A percentile compares a stretch with the other conserved stretches of the same genome.
Conservation (phyloP, 2,888 invertebrate genomes). For the Drosophila lacicola region DNA sequence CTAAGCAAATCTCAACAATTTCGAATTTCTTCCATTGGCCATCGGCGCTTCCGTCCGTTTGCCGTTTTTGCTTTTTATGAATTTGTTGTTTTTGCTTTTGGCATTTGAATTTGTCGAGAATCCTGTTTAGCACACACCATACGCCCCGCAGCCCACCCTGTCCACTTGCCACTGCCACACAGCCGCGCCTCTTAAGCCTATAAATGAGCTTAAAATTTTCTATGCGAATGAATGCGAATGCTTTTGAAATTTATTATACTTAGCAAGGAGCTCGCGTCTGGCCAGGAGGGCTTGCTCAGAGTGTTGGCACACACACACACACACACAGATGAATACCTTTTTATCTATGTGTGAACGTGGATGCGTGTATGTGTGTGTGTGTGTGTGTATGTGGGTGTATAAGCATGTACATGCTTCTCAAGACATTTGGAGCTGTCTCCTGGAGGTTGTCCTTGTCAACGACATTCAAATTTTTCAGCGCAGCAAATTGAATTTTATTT, state of each 20-base stretch:
- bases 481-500: slow-evolving; percentile 78
- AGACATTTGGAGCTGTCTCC: slow-evolving; percentile 55
- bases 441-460: slow-evolving; percentile 33
- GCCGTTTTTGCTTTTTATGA: slow-evolving; percentile 54
- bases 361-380: slow-evolving; percentile 17
- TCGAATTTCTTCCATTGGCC: slow-evolving; percentile 60
- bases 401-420: slow-evolving; percentile 36
- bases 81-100: slow-evolving; percentile 59
- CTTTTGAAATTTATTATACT: slow-evolving; percentile 80
- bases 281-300: slow-evolving; percentile 18
- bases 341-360: slow-evolving; percentile 5
- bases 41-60: slow-evolving; percentile 69
- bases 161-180: not conserved
- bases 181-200: slow-evolving; percentile 78
- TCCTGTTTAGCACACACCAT: slow-evolving; percentile 57
- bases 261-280: slow-evolving; percentile 6
- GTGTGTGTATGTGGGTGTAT: slow-evolving; percentile 6
- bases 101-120: slow-evolving; percentile 67
- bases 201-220: slow-evolving; percentile 84
- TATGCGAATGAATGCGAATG: slow-evolving; percentile 82
- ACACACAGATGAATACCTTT: slow-evolving; percentile 19
- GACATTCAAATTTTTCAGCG: slow-evolving; percentile 66
- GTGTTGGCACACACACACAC: slow-evolving; percentile 25
- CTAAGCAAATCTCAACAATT: slow-evolving; percentile 73
- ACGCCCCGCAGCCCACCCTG: not conserved